Conservation (phyloP, 2,113 vertebrate genomes). For the Apteryx mantelli region DNA sequence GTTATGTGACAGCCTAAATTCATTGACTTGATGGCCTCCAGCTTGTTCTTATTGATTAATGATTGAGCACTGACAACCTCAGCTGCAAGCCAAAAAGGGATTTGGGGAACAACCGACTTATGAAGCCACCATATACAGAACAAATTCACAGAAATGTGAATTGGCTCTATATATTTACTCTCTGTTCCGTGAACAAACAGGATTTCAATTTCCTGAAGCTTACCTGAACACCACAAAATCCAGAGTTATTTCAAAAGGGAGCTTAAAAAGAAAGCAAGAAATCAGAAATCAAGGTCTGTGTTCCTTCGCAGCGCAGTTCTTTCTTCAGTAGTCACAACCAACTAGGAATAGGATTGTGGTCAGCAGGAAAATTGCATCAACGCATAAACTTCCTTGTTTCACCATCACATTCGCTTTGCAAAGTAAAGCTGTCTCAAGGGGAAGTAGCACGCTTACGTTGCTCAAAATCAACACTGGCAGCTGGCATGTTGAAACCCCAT, state of each 20-base stretch:
- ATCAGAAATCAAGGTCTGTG: background rate
- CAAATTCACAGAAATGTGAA: background rate
- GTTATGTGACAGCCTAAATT: background rate
- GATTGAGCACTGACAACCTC: background rate
- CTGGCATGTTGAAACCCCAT: background rate
- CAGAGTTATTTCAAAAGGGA: background rate
- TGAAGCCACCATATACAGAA: background rate
- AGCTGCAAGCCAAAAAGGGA: background rate
- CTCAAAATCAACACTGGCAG: background rate
- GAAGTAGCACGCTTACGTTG: slow-evolving; percentile 6
- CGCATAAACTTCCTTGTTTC: slow-evolving; percentile 14
- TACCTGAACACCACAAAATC: background rate
- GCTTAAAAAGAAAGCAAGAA: background rate
- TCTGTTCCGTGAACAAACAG: background rate
- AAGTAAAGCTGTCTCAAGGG: background rate
- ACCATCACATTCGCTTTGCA: background rate
- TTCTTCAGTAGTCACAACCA: background rate
- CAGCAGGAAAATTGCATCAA: slow-evolving; percentile 3
- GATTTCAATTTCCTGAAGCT: background rate
- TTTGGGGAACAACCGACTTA: background rate
- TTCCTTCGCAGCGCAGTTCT: background rate
- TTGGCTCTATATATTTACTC: background rate
- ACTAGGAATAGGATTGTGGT: background rate
- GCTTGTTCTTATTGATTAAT: background rate
- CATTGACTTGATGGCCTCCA: background rate